Evolutionary conservation across 2,797 vertebrate genomes (phyloP), one percentile per base, ranked within the genome.

Genomic region (Aeoliscus strigatus): DNA sequence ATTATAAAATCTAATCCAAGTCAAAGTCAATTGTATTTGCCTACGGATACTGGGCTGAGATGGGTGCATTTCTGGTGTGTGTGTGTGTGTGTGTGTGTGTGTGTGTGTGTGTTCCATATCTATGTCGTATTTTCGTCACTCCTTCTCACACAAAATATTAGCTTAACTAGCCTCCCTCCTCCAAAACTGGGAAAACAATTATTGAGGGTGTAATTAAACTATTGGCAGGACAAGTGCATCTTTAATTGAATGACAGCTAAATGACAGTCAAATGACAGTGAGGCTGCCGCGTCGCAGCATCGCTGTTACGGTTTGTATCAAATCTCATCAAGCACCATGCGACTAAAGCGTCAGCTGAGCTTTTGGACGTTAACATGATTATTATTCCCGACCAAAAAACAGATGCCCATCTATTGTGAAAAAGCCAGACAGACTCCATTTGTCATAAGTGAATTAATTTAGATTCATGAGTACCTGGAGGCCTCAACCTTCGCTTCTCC

Each of bases 181-280:
- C 72, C 48, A 75, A 73, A 83, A 78, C 60, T 39, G 53, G 51
- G 44, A 78, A 86, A 84, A 86, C 75, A 85, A 86, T 87, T 85
- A 83, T 87, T 79, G 41, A 75, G 71, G 60, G 43, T 81, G 76
- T 90, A 89, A 90, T 89, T 88, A 89, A 84, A 86, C 65, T 77
- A 84, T 80, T 75, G 76, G 79, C 64, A 82, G 75, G 73, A 83
- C 75, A 73, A 83, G 82, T 85, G 79, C 83, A 85, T 81, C 66
- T 80, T 84, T 88, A 88, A 89, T 81, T 86, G 77, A 87, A 74
- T 62, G 63, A 62, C 77, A 70, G 73, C 51, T 75, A 55, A 80
- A 82, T 80, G 70, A 74, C 73, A 78, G 60, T 44, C 14, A 53
- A 49, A 53, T 57, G 62, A 74, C 69, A 75, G 62, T 18, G 42